Percentiles rank a stretch among this genome's conserved stretches.
Conservation (phyloP, 2,797 vertebrate genomes). For the Gambusia yucatana region DNA sequence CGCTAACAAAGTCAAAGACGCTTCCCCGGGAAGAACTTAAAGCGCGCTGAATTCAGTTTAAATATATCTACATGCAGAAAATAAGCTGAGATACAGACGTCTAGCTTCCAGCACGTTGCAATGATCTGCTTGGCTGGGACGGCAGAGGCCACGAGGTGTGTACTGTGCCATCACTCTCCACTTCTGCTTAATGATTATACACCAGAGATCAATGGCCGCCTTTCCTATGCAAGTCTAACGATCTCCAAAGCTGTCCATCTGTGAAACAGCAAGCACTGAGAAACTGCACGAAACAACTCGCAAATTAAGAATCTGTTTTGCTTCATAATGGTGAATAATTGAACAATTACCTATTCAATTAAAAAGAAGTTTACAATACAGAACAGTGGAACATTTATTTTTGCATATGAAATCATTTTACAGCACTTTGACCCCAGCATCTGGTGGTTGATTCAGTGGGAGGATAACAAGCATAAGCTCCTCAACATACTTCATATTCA, state of each 20-base stretch:
- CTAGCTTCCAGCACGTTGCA: constrained; percentile 45
- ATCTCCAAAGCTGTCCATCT: constrained; percentile 9
- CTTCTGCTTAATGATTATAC: constrained; percentile 34
- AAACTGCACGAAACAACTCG: background rate
- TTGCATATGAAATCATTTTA: background rate
- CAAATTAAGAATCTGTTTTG: background rate
- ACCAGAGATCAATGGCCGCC: constrained; percentile 25
- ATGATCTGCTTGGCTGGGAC: constrained; percentile 34
- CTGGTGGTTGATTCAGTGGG: background rate
- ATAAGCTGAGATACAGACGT: constrained; percentile 56
- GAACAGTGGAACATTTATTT: background rate
- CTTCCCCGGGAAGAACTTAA: constrained; percentile 45
- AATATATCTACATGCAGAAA: constrained; percentile 63
- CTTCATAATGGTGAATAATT: background rate
- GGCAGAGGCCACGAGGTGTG: constrained; percentile 22
- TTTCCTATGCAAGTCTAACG: constrained; percentile 24
- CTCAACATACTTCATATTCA: background rate
- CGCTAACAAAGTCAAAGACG: constrained; percentile 38
- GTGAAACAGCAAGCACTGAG: background rate
- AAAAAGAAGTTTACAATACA: background rate
- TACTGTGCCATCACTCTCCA: constrained; percentile 38
- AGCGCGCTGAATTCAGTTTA: constrained; percentile 56
- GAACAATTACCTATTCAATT: background rate
- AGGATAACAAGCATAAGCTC: background rate
- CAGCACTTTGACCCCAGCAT: background rate